Base-by-base conservation (phyloP, 2,113 vertebrate species). In the Anolis sagrei region DNA sequence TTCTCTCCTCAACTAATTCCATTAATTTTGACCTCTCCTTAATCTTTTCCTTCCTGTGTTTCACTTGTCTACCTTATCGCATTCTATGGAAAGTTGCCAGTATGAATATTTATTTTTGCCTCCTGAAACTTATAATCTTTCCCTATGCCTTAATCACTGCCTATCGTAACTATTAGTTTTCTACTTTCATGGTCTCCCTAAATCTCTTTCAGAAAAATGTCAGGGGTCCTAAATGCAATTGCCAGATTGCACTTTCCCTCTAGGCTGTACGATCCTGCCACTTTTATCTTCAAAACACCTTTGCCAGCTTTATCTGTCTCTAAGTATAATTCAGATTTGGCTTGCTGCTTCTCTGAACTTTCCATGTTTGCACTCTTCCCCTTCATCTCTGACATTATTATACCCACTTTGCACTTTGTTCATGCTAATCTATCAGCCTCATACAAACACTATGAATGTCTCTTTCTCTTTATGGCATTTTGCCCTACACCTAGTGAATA, bases 121-220 rank as follows among this genome's bases (percentile, higher is more conserved):
- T 88, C 78, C 51, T 58, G 54, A 1, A 0, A 14, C 78, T 18
- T 83, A 11, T 79, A 74, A 79, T 66, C 68, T 44, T 64, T n/a
- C 13, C 5, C 23, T 13, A 80, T 0, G 36, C 70, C 16, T 86
- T 68, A 87, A 82, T 84, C n/a, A 23, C 9, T 82, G 34, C 0
- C 89, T 86, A 51, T n/a, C 80, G 25, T 75, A 34, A 62, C 78
- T 83, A 72, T 87, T 78, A 32, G 21, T 49, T 83, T 78, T 64
- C 39, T 49, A 51, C 54, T 72, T 83, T 81, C 54, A 83, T 73
- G 81, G 76, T 29, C 51, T 72, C 32, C 54, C 54, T 39, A 64
- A 77, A 72, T 86, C 69, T n/a, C 68, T 62, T 58, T 85, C 86
- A 89, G 3, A 14, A 44, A 14, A 75, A 0, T 11, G 78, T 74